Evolutionary conservation across 2,888 invertebrate genomes (phyloP), one percentile per base, ranked within the genome.

Genomic region (Lepidochrysops patricia): DNA sequence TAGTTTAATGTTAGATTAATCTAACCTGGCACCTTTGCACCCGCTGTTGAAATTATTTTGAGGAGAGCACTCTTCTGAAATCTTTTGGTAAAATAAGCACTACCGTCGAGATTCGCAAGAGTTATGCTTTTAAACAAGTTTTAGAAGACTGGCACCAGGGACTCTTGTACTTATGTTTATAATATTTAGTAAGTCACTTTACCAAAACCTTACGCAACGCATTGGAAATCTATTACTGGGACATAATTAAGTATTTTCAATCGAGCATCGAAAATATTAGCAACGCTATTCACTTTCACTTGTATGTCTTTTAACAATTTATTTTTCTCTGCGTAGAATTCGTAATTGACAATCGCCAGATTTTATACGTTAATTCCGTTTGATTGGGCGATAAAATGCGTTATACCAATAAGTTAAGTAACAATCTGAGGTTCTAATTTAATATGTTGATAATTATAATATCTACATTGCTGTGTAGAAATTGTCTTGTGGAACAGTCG

Each of bases 241-340:
- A 29, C 27, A 29, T 52, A 52, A 52, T 52, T 52, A 52, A 52
- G 27, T 52, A 27, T 52, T 29, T 52, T 52, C 52, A 15, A 19
- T 52, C 15, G 27, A 52, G 13, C 15, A 13, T 52, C 27, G n/a
- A 26, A 50, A 50, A 26, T 26, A 5, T 13, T 50, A 50, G 26
- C 49, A 50, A 29, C 27, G 26, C 4, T 52, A 27, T 27, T 52
- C 52, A 27, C 52, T 52, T 52, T 52, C 52, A 52, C 52, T 27
- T 15, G 27, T 52, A 29, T 29, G 26, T 52, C 26, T 52, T 29
- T 52, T 13, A 9, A 15, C 52, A 19, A 15, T 29, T 29, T 6
- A 52, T n/a, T 29, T 52, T 52, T 26, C 13, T 52, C 13, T 56
- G 57, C 23, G 26, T 27, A 54, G 57, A 32, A 35, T 50, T 50